Evolutionary conservation across 1,140 invertebrate genomes (phyloP), one percentile per base, ranked within the genome.

Genomic region (Ceratosolen fusciceps): DNA sequence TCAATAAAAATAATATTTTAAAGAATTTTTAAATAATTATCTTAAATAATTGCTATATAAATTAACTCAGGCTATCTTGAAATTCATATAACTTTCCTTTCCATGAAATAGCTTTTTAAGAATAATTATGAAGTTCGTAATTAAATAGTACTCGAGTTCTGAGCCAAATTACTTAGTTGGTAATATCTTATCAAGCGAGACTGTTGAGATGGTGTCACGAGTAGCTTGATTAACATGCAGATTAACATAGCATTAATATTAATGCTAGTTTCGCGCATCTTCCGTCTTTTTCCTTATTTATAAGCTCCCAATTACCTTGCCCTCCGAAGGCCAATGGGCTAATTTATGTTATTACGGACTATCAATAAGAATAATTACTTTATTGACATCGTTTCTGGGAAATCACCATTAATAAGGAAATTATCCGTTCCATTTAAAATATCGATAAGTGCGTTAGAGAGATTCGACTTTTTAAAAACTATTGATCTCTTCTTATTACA

Each of bases 311-410:
- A 85, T 86, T 85, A 86, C 83, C 74, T 67, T 81, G 72, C 77
- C 81, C 74, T 70, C 4, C 26, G 52, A 39, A 34, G 1, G 39
- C 43, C 12, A 2, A 52, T 16, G 21, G 24, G 79, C 80, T 83
- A 85, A 86, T 85, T 85, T 85, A 84, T 83, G 82, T 85, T 84
- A 87, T 86, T 85, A 83, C 65, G 1, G 43, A 49, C 76, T 81
- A 84, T 85, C 83, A 83, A 87, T 86, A 85, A 85, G 85, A 86
- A 86, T 87, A 85, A 87, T 87, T 82, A 82, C 83, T 85, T 85
- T 82, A 86, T 85, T 86, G 86, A 81, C 82, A 84, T 86, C 83
- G 83, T 74, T 82, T 84, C 83, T 85, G 81, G 73, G 70, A n/a
- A 9, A 19, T 26, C n/a, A 26, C 1, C 16, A 19, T 29, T 68